A percentile compares a stretch with the other conserved stretches of the same genome.
phyloP scores from a whole-genome alignment of 2,797 vertebrate species.

The Esox lucius region DNA sequence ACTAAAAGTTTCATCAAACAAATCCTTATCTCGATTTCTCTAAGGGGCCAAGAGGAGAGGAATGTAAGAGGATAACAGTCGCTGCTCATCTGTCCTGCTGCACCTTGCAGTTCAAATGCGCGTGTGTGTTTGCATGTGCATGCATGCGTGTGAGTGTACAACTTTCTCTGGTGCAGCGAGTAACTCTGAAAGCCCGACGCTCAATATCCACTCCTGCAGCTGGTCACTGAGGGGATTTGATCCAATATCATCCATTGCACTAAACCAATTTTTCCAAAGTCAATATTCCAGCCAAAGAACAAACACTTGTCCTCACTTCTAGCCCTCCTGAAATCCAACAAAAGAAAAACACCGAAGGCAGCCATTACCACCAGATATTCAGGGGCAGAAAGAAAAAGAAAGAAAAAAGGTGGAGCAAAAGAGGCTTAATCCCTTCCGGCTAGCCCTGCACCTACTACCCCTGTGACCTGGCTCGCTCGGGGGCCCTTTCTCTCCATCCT shows the following conservation, averaged over 20 bases:
- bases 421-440: constrained; percentile 16
- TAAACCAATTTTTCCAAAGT: constrained; percentile 19
- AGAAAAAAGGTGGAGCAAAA: constrained; percentile 12
- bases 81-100: constrained; percentile 43
- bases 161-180: neutral
- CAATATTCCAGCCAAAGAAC: constrained; percentile 18
- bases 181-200: constrained; percentile 6
- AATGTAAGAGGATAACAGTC: constrained; percentile 20
- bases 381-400: constrained; percentile 14
- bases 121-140: constrained; percentile 1
- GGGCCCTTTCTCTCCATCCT: constrained; percentile 41
- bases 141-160: constrained; percentile 7
- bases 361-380: neutral
- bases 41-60: constrained; percentile 39
- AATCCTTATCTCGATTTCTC: constrained; percentile 56
- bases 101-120: constrained; percentile 15
- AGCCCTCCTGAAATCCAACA: neutral
- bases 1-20: constrained; percentile 75
- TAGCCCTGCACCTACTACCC: constrained; percentile 38
- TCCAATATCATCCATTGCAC: constrained; percentile 17
- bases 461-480: constrained; percentile 38
- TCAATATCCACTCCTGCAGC: constrained; percentile 21
- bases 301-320: neutral
- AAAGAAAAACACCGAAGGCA: neutral
- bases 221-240: constrained; percentile 12